Conservation (phyloP, 2,888 invertebrate genomes). For the Drosophila tripunctata region DNA sequence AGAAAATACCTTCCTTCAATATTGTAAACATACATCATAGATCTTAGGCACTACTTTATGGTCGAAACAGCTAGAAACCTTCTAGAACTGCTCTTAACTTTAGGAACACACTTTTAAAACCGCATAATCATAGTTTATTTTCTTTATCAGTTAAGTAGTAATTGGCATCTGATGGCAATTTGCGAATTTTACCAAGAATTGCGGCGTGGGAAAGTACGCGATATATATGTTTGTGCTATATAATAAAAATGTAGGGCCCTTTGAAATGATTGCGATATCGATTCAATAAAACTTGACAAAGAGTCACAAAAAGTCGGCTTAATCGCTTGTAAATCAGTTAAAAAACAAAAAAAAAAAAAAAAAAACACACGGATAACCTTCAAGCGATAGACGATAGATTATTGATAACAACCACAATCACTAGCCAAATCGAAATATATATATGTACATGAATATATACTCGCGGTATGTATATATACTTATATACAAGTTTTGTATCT, state of each 20-base stretch:
- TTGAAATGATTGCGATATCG: slow-evolving; percentile 3
- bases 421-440: slow-evolving; percentile 16
- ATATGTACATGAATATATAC: not conserved
- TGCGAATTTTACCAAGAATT: slow-evolving; percentile 9
- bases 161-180: not conserved
- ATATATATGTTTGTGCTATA: too few relatives aligned
- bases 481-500: slow-evolving; percentile 12
- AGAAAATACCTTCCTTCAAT: too few relatives aligned
- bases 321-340: slow-evolving; percentile 74
- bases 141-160: too few relatives aligned
- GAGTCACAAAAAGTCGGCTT: slow-evolving; percentile 20
- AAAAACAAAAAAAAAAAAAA: slow-evolving; percentile 1
- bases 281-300: slow-evolving; percentile 19
- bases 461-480: not conserved
- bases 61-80: too few relatives aligned
- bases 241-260: slow-evolving; percentile 13
- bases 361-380: slow-evolving; percentile 15
- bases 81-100: too few relatives aligned
- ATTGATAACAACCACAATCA: slow-evolving; percentile 25
- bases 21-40: too few relatives aligned
- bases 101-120: too few relatives aligned
- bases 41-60: too few relatives aligned
- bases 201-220: slow-evolving; percentile 35
- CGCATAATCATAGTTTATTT: too few relatives aligned
- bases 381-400: slow-evolving; percentile 14